Conservation (phyloP, 2,113 vertebrate genomes). For the Notothenia rossii region DNA sequence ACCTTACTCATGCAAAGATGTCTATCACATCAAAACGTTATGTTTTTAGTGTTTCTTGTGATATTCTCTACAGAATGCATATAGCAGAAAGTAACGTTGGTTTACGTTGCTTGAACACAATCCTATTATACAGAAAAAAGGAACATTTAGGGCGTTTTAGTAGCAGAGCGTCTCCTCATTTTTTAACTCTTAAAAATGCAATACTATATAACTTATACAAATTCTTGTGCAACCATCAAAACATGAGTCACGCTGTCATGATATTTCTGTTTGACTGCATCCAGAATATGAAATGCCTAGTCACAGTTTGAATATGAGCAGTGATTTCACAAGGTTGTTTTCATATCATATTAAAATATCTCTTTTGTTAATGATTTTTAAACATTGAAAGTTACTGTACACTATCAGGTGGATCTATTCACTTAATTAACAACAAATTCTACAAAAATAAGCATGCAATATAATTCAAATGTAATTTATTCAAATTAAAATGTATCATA, state of each 20-base stretch:
- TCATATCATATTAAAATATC: not conserved
- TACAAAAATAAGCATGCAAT: not conserved
- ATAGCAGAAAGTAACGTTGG: slow-evolving; percentile 4
- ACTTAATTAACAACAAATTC: not conserved
- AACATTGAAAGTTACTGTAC: not conserved
- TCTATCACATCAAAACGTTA: not conserved
- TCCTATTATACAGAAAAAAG: not conserved
- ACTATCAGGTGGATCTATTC: not conserved
- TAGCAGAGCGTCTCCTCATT: not conserved
- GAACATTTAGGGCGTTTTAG: not conserved
- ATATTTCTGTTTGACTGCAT: slow-evolving; percentile 4
- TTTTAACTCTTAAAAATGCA: slow-evolving; percentile 5
- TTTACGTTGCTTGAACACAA: not conserved
- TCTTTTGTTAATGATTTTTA: not conserved
- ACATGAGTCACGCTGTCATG: slow-evolving; percentile 2
- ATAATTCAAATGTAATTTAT: not conserved
- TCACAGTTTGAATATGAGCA: not conserved
- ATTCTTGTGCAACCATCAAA: slow-evolving; percentile 15
- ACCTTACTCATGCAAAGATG: slow-evolving; percentile 26
- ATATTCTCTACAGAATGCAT: slow-evolving; percentile 3
- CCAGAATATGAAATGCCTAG: not conserved
- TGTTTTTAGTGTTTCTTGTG: not conserved
- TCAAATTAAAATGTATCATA: not conserved
- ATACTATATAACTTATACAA: not conserved
- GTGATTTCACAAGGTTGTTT: not conserved